Base-by-base conservation (phyloP, 2,888 invertebrate genomes). In the Hirtodrosophila duncani region DNA sequence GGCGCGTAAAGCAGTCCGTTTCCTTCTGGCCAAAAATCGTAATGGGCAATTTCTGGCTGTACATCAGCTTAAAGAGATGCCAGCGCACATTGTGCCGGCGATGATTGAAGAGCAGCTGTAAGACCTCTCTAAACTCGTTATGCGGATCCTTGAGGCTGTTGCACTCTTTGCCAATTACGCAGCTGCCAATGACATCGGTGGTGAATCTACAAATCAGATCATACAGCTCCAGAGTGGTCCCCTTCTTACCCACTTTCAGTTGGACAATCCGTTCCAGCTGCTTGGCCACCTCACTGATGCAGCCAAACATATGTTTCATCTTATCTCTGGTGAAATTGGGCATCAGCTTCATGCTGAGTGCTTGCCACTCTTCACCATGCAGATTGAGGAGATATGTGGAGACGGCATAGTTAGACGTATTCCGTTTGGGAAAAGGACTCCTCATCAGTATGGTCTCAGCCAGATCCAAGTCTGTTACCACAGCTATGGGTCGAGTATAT, bases 241-340 rank as follows among this genome's bases (percentile, higher is more conserved):
- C 65, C 1, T 27, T 11, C 0, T 16, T 2, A 0, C 37, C 29
- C 3, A 55, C 38, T 0, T 42, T 21, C 0, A 4, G 6, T 3
- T 36, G n/a, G 2, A 79, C 62, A 2, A 67, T 53, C 2, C 20
- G 4, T 0, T 67, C 42, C 11, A 82, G 46, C 17, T 79, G 59
- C 2, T 64, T 42, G 0, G 83, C 81, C 20, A 87, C 87, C 0
- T 65, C 58, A 0, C 74, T 50, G 6, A 88, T 62, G 0, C 84
- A 82, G 4, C 75, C 71, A 43, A 87, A 88, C 88, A 89, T 88
- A 6, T 75, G 81, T 53, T 88, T 89, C 78, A 89, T 87, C 68
- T 88, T 89, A 1, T 87, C 88, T 0, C 88, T 86, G 0, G 88
- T 87, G 48, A 89, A 89, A 0, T 88, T 88, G 1, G 89, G 88